Evolutionary conservation across 2,888 invertebrate species (phyloP), one percentile per base, ranked within the genome.

Genomic region (Drosophila neotestacea): DNA sequence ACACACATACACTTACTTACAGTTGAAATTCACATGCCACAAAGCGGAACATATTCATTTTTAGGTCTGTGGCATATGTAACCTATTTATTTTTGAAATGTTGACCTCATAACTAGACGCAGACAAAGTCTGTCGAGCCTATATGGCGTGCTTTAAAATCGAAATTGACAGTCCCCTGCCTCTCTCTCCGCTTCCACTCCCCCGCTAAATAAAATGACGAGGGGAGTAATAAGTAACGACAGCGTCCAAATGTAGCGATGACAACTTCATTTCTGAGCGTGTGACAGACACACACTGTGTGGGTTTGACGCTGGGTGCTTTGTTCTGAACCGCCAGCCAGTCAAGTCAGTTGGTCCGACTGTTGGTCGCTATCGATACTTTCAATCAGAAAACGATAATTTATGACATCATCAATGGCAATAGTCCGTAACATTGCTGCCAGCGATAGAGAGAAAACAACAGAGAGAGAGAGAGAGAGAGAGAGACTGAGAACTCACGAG

Each of bases 381-480:
- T 87, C 85, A 87, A 89, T 88, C 88, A 85, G 73, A 89, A 85
- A 79, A 79, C 85, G 81, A 89, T 90, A 90, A 86, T 78, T 90
- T 68, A 90, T 89, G 89, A 90, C 90, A 90, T 90, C 89, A 89
- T 83, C 82, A 68, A 61, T 52, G 56, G 44, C 73, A 81, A 30
- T 70, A 69, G 67, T 47, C 81, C 81, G 79, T 73, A 79, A 69
- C 70, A 68, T 66, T 36, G 58, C 46, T 39, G 38, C 22, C 34
- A 13, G 62, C 4, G n/a, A 13, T 51, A 48, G 28, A 10, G 30
- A 28, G 11, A 22, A 22, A 22, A 22, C 22, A 22, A 22, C 1
- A 39, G 11, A 13, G 22, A 22, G 36, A 7, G 39, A 47, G 56
- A 9, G 38, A 13, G 22, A 7, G 69, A 22, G 72, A 39, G 32